phyloP scores from a whole-genome alignment of 2,113 vertebrate genomes.

The Vanacampus margaritifer region DNA sequence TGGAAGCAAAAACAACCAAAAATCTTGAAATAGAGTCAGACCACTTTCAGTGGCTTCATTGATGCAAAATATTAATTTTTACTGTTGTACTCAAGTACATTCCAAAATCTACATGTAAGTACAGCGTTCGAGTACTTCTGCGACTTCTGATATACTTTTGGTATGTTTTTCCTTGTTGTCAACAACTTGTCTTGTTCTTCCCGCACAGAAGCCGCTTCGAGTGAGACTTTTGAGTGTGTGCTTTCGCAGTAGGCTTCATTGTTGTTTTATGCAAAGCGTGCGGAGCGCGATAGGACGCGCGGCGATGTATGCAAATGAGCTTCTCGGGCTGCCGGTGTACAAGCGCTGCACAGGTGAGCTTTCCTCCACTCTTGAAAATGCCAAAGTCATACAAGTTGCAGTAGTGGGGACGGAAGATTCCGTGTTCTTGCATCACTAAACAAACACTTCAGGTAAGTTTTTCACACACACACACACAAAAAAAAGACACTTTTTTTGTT shows the following conservation, averaged over 20 bases:
- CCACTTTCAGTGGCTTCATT: too few species aligned
- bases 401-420: slow-evolving; percentile 13
- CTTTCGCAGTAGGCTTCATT: slow-evolving; percentile 64
- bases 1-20: too few species aligned
- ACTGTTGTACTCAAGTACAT: too few species aligned
- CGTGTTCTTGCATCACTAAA: slow-evolving; percentile 12
- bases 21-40: too few species aligned
- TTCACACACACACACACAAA: neutral
- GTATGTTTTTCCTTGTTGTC: neutral
- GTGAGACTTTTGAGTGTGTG: neutral
- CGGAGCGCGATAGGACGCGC: slow-evolving; percentile 77
- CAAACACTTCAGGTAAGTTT: slow-evolving; percentile 48
- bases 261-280: slow-evolving; percentile 88
- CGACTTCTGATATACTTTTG: neutral
- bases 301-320: slow-evolving; percentile 82
- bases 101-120: neutral
- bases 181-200: neutral
- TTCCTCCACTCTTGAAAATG: slow-evolving; percentile 69
- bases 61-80: too few species aligned
- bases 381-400: slow-evolving; percentile 36
- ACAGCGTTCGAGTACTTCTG: neutral
- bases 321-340: slow-evolving; percentile 38
- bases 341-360: slow-evolving; percentile 61
- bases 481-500: too few species aligned
- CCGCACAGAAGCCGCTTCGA: neutral